phyloP scores from a whole-genome alignment of 2,888 invertebrate genomes.

The Ornithoptera priamus region DNA sequence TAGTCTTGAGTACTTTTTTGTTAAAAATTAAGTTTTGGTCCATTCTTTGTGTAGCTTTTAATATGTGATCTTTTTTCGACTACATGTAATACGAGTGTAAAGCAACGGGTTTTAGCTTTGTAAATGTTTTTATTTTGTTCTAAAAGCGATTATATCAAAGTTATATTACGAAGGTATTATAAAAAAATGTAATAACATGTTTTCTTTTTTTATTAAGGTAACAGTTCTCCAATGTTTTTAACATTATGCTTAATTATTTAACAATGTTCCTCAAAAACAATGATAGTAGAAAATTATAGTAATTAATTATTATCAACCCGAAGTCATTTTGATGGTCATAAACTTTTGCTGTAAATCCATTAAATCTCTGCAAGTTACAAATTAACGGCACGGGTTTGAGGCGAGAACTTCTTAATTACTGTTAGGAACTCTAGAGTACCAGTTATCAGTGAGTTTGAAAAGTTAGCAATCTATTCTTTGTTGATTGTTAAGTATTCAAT shows the following conservation, averaged over 20 bases:
- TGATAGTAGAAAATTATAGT: conserved; percentile 1
- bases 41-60: neutral
- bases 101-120: neutral
- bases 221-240: neutral
- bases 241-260: neutral
- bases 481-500: conserved; percentile 9
- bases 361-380: conserved; percentile 13
- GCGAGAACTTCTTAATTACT: conserved; percentile 23
- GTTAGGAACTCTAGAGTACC: conserved; percentile 20
- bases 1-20: too few relatives aligned
- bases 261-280: too few relatives aligned
- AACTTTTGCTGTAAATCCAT: conserved; percentile 23
- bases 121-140: neutral
- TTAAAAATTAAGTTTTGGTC: too few relatives aligned
- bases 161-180: too few relatives aligned
- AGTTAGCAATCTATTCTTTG: conserved; percentile 3
- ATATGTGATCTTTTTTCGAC: neutral
- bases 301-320: conserved; percentile 1
- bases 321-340: conserved; percentile 10
- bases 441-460: neutral
- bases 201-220: too few relatives aligned
- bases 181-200: too few relatives aligned
- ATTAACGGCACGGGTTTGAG: conserved; percentile 3
- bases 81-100: neutral
- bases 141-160: too few relatives aligned